phyloP scores from a whole-genome alignment of 1,140 invertebrate species.

The Helicoverpa armigera region DNA sequence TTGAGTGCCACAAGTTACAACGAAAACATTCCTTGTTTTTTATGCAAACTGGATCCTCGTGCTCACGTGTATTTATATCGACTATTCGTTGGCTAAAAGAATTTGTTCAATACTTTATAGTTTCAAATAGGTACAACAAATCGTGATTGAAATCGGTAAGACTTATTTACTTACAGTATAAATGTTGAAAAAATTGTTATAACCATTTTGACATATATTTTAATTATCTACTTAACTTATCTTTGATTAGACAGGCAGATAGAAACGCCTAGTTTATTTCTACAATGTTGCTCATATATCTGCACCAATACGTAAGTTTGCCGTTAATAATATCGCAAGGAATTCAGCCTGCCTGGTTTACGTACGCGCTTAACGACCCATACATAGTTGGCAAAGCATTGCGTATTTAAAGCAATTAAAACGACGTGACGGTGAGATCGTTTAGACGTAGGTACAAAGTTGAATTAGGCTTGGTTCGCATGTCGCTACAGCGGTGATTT shows the following conservation, averaged over 20 bases:
- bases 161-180: too few relatives aligned
- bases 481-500: slow-evolving; percentile 67
- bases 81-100: too few relatives aligned
- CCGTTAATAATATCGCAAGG: slow-evolving; percentile 34
- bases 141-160: too few relatives aligned
- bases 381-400: slow-evolving; percentile 45
- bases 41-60: background rate
- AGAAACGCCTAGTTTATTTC: background rate
- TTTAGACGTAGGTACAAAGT: slow-evolving; percentile 55
- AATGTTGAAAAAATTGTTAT: too few relatives aligned
- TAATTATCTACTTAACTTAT: too few relatives aligned
- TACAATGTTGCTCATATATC: slow-evolving; percentile 7
- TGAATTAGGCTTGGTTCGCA: slow-evolving; percentile 65
- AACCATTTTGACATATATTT: too few relatives aligned
- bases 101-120: too few relatives aligned
- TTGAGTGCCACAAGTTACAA: slow-evolving; percentile 46
- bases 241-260: too few relatives aligned
- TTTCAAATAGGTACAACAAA: too few relatives aligned
- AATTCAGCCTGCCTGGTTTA: slow-evolving; percentile 38
- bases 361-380: slow-evolving; percentile 35
- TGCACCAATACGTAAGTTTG: slow-evolving; percentile 26
- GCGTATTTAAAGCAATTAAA: slow-evolving; percentile 51
- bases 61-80: too few relatives aligned
- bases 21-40: slow-evolving; percentile 33
- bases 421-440: slow-evolving; percentile 39